Conservation (phyloP, 2,888 invertebrate genomes). For the Orchesella flavescens region DNA sequence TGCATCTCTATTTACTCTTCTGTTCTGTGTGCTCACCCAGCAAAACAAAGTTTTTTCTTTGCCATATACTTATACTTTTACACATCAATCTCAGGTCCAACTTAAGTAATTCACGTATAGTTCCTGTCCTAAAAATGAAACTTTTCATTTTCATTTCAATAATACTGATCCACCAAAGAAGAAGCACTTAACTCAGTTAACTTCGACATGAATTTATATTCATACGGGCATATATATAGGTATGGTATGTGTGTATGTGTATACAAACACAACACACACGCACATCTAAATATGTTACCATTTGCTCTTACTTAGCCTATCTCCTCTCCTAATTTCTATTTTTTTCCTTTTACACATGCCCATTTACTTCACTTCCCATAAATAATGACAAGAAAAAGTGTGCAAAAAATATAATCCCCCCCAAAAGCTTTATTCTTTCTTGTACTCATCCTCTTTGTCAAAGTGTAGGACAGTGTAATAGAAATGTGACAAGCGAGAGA, state of each 20-base stretch:
- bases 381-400: conserved; percentile 28
- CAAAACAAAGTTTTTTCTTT: background rate
- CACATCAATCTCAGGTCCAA: background rate
- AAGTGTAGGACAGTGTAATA: background rate
- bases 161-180: background rate
- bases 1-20: background rate
- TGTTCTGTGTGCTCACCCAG: conserved; percentile 23
- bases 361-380: conserved; percentile 37
- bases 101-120: conserved; percentile 17
- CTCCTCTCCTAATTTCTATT: background rate
- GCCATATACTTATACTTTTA: background rate
- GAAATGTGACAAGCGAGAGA: conserved; percentile 5
- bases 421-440: background rate
- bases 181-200: conserved; percentile 14
- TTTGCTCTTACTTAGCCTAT: conserved; percentile 5
- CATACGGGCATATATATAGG: no score
- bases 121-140: conserved; percentile 24
- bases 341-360: background rate
- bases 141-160: conserved; percentile 15
- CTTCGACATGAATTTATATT: background rate
- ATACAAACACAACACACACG: background rate
- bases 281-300: background rate
- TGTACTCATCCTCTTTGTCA: no score
- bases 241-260: background rate
- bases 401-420: conserved; percentile 2